Base-by-base conservation (phyloP, 2,797 vertebrate genomes). In the Siniperca undulata region DNA sequence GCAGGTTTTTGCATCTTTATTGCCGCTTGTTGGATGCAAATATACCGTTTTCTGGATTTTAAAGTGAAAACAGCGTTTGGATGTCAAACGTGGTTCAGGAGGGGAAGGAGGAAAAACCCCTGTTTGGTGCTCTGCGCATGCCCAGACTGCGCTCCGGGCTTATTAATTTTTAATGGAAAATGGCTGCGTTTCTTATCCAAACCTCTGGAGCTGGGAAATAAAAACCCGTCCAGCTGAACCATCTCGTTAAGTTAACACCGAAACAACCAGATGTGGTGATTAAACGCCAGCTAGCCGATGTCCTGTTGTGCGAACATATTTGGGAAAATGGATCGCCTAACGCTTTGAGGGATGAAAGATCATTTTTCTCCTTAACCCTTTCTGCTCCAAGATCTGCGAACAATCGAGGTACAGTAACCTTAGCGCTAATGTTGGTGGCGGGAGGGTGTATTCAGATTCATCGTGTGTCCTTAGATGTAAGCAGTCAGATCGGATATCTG, bases 121-220 rank as follows among this genome's bases (percentile, higher is more conserved):
- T 48, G 74, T 61, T 48, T 19, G 72, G 27, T 6, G 67, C 42
- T 88, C 11, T 89, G 95, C 95, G 95, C 96, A 94, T 95, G 96
- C 95, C 56, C 95, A 88, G 87, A 85, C 67, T 34, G 90, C 75
- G 73, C 75, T 89, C 82, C 70, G 77, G 85, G 86, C 88, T 94
- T 95, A 95, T 96, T 95, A 95, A 95, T 95, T 93, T 95, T 96
- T 96, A 94, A 96, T 95, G 95, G 93, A 90, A 95, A 94, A 96
- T 96, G 95, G 95, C 95, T 95, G 95, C 94, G 93, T 94, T 95
- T 95, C 93, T 94, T 71, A 85, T 93, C 91, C 93, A 93, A 94
- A 95, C 91, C 93, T 85, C 89, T 89, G 88, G 87, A 93, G 91
- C 92, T 83, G 82, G 81, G 77, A 86, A 80, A 82, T 92, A 77